phyloP scores from a whole-genome alignment of 2,888 invertebrate genomes.

The Dendrolimus pini region DNA sequence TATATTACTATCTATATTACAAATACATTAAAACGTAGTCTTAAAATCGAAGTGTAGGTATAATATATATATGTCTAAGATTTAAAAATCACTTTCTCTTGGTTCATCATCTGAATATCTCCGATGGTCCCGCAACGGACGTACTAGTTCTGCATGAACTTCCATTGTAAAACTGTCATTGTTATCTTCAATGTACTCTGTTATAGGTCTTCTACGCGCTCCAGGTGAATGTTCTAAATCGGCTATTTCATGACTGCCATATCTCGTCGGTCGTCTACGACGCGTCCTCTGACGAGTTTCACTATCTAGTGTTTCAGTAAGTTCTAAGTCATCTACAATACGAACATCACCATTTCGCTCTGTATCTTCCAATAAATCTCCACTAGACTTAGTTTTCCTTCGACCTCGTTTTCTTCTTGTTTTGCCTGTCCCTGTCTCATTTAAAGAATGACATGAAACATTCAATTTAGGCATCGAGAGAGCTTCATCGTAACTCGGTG shows the following conservation, averaged over 20 bases:
- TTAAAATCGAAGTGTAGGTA: slow-evolving; percentile 1
- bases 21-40: too few relatives aligned
- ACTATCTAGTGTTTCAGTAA: slow-evolving; percentile 35
- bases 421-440: slow-evolving; percentile 61
- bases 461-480: slow-evolving; percentile 83
- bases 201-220: slow-evolving; percentile 55
- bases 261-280: slow-evolving; percentile 40
- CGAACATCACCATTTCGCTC: slow-evolving; percentile 56
- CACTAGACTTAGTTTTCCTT: slow-evolving; percentile 71
- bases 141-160: slow-evolving; percentile 49
- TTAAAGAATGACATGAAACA: slow-evolving; percentile 75
- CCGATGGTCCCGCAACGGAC: slow-evolving; percentile 44
- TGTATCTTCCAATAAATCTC: slow-evolving; percentile 66
- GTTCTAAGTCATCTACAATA: slow-evolving; percentile 45
- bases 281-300: slow-evolving; percentile 33
- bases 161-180: slow-evolving; percentile 40
- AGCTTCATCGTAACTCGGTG: slow-evolving; percentile 87
- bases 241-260: slow-evolving; percentile 64
- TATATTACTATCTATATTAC: too few relatives aligned
- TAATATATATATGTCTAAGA: background rate
- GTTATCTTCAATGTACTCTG: slow-evolving; percentile 40
- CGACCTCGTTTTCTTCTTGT: slow-evolving; percentile 53
- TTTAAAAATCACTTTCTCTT: slow-evolving; percentile 63
- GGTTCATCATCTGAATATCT: slow-evolving; percentile 61
- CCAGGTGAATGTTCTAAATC: slow-evolving; percentile 65